Percentiles rank a stretch among this genome's conserved stretches.
phyloP scores from a whole-genome alignment of 64 coral and sea anemone species.

The Montipora capricornis region DNA sequence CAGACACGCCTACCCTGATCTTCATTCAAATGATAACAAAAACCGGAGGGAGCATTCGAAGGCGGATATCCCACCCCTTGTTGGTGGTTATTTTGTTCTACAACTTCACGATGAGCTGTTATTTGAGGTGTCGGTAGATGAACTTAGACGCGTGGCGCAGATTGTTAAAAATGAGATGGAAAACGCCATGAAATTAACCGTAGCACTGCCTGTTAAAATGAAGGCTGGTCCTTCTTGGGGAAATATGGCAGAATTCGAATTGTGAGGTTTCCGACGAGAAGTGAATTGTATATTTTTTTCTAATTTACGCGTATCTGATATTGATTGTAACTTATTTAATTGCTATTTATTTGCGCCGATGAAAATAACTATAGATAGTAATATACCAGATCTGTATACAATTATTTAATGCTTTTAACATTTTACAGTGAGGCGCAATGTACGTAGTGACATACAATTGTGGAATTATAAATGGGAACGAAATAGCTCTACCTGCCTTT shows the following conservation, averaged over 20 bases:
- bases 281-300: not conserved
- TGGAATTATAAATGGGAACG: not conserved
- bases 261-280: conserved; percentile 34
- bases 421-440: not conserved
- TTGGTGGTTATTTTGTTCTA: conserved; percentile 86
- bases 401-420: too few species aligned
- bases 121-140: conserved; percentile 79
- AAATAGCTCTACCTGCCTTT: not conserved
- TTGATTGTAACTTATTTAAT: not conserved
- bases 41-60: conserved; percentile 33
- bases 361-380: too few species aligned
- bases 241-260: conserved; percentile 81
- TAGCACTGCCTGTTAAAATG: conserved; percentile 88
- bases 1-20: not conserved
- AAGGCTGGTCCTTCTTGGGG: conserved; percentile 97
- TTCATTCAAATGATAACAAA: conserved; percentile 6
- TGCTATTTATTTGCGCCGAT: too few species aligned
- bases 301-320: not conserved
- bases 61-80: not conserved
- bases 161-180: conserved; percentile 95
- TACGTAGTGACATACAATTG: not conserved
- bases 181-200: conserved; percentile 82
- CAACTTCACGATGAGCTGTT: conserved; percentile 98
- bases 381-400: not conserved
- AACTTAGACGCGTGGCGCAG: conserved; percentile 76